These are phyloP conservation scores for Scaeva pyrastri DNA, from an alignment of 2,888 invertebrate species.

Conservation along the genomic window DNA sequence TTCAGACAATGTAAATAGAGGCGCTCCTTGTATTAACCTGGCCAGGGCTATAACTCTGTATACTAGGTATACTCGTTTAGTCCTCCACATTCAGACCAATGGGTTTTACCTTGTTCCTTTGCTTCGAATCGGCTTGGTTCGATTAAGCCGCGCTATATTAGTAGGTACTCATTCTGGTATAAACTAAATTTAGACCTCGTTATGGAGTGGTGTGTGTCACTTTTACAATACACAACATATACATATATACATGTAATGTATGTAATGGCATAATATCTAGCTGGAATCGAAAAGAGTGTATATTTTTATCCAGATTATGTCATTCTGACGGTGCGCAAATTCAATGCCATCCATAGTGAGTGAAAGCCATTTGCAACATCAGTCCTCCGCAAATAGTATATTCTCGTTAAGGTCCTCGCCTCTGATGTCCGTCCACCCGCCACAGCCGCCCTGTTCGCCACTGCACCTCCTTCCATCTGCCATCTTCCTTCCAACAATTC, in stretches of 20 bases:
- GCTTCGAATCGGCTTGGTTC: constrained; percentile 33
- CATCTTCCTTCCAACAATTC: constrained; percentile 29
- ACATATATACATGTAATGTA: neutral
- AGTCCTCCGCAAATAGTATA: constrained; percentile 68
- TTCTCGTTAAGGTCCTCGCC: constrained; percentile 40
- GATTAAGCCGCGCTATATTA: constrained; percentile 64
- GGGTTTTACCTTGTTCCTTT: constrained; percentile 14
- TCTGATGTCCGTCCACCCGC: neutral
- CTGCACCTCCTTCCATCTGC: neutral
- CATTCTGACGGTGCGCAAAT: constrained; percentile 71
- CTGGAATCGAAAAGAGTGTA: constrained; percentile 65
- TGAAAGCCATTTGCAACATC: constrained; percentile 63
- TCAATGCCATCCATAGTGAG: constrained; percentile 65
- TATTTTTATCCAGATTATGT: constrained; percentile 75
- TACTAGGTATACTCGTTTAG: no score
- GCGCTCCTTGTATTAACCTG: no score
- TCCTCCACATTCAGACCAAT: no score
- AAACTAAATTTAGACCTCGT: constrained; percentile 67
- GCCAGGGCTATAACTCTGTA: no score
- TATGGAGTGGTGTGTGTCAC: constrained; percentile 67
- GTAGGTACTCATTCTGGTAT: constrained; percentile 50
- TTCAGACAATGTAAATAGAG: no score
- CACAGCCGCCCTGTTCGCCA: constrained; percentile 1
- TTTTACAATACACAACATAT: no score
- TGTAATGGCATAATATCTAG: constrained; percentile 57